phyloP scores from a whole-genome alignment of 1,140 invertebrate genomes.

The Bombus vancouverensis region DNA sequence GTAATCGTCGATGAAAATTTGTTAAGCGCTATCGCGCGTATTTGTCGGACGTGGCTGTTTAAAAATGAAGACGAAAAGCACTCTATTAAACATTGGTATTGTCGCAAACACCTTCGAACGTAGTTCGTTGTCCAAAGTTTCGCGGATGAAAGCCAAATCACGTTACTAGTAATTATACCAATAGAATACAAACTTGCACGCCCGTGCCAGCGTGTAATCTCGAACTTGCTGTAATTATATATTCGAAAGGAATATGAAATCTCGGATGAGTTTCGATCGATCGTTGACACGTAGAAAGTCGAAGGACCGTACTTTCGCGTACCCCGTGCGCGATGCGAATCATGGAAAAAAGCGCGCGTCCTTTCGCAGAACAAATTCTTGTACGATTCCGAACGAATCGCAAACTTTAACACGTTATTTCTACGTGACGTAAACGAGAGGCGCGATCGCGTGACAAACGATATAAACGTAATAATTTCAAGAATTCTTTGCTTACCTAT shows the following conservation, averaged over 20 bases:
- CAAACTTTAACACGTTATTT: neutral
- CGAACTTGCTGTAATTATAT: neutral
- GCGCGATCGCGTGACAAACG: neutral
- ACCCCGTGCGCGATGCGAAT: too few relatives aligned
- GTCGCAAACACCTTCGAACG: neutral
- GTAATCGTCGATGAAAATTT: too few relatives aligned
- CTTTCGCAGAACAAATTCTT: neutral
- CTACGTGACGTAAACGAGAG: neutral
- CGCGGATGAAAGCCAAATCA: neutral
- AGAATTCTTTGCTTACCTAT: neutral
- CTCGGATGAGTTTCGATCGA: neutral
- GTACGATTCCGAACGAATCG: neutral
- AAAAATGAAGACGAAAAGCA: neutral
- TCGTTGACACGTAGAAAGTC: neutral
- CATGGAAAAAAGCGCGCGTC: neutral
- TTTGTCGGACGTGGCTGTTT: rapidly evolving
- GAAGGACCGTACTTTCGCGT: too few relatives aligned
- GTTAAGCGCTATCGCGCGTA: too few relatives aligned
- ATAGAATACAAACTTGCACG: neutral
- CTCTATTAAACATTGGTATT: neutral
- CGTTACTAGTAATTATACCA: neutral
- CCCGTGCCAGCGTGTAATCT: neutral
- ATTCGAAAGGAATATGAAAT: neutral
- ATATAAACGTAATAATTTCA: neutral
- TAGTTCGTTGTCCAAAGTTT: neutral